Evolutionary conservation across 2,797 vertebrate species (phyloP).

Genomic region (Anguilla marmorata): DNA sequence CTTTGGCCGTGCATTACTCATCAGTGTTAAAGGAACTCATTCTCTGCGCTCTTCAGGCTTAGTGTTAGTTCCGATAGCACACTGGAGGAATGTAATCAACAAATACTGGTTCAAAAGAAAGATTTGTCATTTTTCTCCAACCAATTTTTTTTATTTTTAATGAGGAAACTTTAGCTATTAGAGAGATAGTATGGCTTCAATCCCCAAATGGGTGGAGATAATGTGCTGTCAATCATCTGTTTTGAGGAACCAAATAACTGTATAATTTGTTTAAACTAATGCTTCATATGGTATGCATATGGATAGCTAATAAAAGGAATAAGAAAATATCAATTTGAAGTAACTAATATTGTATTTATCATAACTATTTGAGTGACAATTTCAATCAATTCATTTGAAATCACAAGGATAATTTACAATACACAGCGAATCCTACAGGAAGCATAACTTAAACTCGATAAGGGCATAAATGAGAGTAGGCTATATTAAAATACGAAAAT

Average conservation of each 20-base stretch:
- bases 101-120: not conserved
- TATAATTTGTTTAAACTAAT: not conserved
- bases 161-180: not conserved
- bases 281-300: not conserved
- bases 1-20: not conserved
- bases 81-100: not conserved
- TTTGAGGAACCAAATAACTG: not conserved
- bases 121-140: not conserved
- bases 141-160: not conserved
- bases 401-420: not conserved
- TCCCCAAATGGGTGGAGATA: not conserved
- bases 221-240: not conserved
- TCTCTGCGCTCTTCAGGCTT: not conserved
- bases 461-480: not conserved
- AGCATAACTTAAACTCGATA: not conserved
- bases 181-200: not conserved
- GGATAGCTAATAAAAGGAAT: not conserved
- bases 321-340: not conserved
- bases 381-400: not conserved
- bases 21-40: not conserved
- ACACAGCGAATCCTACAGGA: not conserved
- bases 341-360: not conserved
- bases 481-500: not conserved
- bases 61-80: not conserved
- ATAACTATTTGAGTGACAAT: not conserved